A percentile compares a stretch with the other conserved stretches of the same genome.
phyloP scores from a whole-genome alignment of 2,797 vertebrate species.

The Molossus alvarezi region DNA sequence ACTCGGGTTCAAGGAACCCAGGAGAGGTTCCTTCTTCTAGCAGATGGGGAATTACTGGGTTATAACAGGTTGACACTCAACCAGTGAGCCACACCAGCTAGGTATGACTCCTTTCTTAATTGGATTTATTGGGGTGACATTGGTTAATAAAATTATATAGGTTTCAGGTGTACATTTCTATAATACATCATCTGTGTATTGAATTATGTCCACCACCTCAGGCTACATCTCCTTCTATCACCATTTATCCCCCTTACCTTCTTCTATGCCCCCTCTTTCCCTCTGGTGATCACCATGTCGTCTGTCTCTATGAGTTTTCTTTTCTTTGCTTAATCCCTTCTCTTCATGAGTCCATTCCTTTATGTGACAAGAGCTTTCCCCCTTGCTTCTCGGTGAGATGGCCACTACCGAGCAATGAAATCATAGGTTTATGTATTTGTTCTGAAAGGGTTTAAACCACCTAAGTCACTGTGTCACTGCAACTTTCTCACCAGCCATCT shows the following conservation, averaged over 20 bases:
- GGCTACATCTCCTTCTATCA: not conserved
- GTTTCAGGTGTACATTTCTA: not conserved
- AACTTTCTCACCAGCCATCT: not conserved
- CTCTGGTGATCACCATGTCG: not conserved
- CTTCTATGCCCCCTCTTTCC: not conserved
- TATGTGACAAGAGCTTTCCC: not conserved
- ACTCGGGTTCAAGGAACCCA: too few species aligned
- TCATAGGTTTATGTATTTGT: not conserved
- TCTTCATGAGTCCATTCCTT: not conserved
- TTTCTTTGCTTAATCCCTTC: not conserved
- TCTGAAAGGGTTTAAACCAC: not conserved
- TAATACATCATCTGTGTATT: not conserved
- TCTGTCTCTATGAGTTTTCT: not conserved
- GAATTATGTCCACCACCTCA: not conserved
- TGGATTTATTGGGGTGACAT: not conserved
- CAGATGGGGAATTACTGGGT: too few species aligned
- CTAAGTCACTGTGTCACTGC: not conserved
- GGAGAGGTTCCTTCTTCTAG: too few species aligned
- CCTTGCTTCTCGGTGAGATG: not conserved
- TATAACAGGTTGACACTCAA: too few species aligned
- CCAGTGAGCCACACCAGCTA: too few species aligned
- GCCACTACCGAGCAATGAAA: not conserved
- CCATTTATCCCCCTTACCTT: not conserved
- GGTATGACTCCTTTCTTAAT: not conserved
- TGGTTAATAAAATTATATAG: not conserved